phyloP scores from a whole-genome alignment of 2,113 vertebrate genomes.

The Austrofundulus limnaeus region DNA sequence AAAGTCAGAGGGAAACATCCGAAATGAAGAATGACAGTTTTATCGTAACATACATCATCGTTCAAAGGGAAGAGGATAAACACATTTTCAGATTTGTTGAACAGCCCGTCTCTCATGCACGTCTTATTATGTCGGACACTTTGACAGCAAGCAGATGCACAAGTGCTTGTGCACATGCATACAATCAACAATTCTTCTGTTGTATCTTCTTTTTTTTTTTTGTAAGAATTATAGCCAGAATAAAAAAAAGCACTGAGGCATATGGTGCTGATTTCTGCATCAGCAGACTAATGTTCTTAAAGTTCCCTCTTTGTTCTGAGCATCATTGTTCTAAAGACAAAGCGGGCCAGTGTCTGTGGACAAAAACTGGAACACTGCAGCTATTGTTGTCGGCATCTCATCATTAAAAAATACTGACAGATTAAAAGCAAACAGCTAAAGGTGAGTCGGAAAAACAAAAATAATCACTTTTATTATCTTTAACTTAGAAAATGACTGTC shows the following conservation, averaged over 20 bases:
- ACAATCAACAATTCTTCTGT: conserved; percentile 36
- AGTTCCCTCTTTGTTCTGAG: conserved; percentile 63
- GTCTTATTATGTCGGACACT: conserved; percentile 14
- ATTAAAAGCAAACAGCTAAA: neutral
- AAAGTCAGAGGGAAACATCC: conserved; percentile 9
- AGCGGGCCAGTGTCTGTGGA: conserved; percentile 44
- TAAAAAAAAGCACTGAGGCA: conserved; percentile 34
- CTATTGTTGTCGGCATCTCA: conserved; percentile 61
- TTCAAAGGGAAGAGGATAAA: conserved; percentile 33
- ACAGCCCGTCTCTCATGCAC: conserved; percentile 1
- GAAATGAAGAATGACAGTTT: conserved; percentile 34
- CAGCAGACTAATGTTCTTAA: conserved; percentile 66
- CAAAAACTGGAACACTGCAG: conserved; percentile 57
- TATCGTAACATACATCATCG: conserved; percentile 50
- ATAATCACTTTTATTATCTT: neutral
- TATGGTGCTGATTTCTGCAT: conserved; percentile 64
- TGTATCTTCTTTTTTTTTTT: conserved; percentile 59
- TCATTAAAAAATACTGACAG: neutral
- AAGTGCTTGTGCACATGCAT: conserved; percentile 19
- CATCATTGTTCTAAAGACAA: conserved; percentile 72
- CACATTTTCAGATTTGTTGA: conserved; percentile 27
- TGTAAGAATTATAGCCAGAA: conserved; percentile 2
- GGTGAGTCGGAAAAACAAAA: neutral
- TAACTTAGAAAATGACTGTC: neutral
- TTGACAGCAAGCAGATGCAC: conserved; percentile 2